Evolutionary conservation across 2,888 invertebrate genomes (phyloP), one percentile per base, ranked within the genome.

Genomic region (Lycia hirtaria): DNA sequence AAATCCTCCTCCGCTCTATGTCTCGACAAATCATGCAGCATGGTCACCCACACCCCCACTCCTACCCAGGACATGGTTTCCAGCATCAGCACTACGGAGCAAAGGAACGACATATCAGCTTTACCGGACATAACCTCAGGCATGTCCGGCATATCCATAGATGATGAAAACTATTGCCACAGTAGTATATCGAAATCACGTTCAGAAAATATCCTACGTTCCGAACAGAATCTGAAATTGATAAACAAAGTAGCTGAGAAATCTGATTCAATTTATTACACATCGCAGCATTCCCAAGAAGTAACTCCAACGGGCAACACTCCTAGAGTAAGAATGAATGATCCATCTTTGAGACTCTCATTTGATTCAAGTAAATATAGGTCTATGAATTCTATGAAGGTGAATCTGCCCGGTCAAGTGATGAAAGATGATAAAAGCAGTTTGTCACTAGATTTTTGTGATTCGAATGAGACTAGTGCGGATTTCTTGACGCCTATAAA

Each of bases 41-140:
- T 89, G 63, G 81, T 89, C 72, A 92, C 92, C 19, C 92, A 92
- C 70, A 92, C 92, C 0, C 92, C 92, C 0, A 92, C 92, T 0
- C 92, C 92, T 3, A 92, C 92, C 0, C 92, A 92, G 60, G 92
- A 92, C 73, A 92, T 92, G 92, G 92, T 92, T 19, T 92, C 92
- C 1, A 92, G 92, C 52, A 85, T 92, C 20, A 92, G 92, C 64
- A 92, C 90, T 0, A 92, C 92, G 0, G 92, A 92, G 65, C 92
- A 91, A 62, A 75, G 88, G 17, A 88, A 91, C 71, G 92, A 92
- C 67, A 69, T 75, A 19, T 92, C 92, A 4, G 87, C 90, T 0
- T 64, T 92, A 1, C 92, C 92, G 0, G 92, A 92, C 62, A 73
- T 92, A 40, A 89, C 87, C 0, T 92, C 92, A 0, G 92, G 86